Evolutionary conservation across 2,113 vertebrate species (phyloP), one percentile per base, ranked within the genome.

Genomic region (Myrmecophaga tridactyla): DNA sequence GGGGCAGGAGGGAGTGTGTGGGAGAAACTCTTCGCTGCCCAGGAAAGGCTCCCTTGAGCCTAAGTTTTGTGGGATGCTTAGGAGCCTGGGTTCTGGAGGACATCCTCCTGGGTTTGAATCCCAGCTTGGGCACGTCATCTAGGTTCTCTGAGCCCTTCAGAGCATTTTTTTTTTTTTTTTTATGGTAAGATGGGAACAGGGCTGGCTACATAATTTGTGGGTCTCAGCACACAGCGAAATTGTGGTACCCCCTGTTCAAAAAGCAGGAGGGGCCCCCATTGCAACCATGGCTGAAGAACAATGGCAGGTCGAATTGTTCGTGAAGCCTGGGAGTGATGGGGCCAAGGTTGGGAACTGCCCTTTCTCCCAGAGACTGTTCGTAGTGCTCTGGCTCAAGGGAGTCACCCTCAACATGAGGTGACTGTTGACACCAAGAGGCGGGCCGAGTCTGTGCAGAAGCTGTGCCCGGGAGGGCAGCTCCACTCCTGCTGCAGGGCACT

Each of bases 261-360:
- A 67, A 41, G 76, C 23, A 11, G 1, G 58, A 12, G 18, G 1
- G 97, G 90, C 96, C 90, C 94, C 93, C 82, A 85, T 60, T 90
- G 98, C 96, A 94, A 98, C 98, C 98, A 99, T 98, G 97, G 98
- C 99, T 77, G 98, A 98, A 11, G 98, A 96, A 11, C 98, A 98
- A 60, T 97, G 98, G 29, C 98, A 98, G 97, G 98, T 99, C 67
- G 99, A 99, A 95, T 98, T 99, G 93, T 99, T 99, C 93, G 99
- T 99, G 62, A 99, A 99, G 99, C 99, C 99, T 9, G 99, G 99
- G 69, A 99, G 98, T 36, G 99, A 99, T 98, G 99, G 99, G 29
- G 99, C 99, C 97, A 99, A 98, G 97, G 99, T 99, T 67, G 99
- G 99, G 31, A 99, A 99, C 98, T 99, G 99, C 96, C 99, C 99